Conservation (phyloP, 2,888 invertebrate genomes). For the Erpobdella octoculata region DNA sequence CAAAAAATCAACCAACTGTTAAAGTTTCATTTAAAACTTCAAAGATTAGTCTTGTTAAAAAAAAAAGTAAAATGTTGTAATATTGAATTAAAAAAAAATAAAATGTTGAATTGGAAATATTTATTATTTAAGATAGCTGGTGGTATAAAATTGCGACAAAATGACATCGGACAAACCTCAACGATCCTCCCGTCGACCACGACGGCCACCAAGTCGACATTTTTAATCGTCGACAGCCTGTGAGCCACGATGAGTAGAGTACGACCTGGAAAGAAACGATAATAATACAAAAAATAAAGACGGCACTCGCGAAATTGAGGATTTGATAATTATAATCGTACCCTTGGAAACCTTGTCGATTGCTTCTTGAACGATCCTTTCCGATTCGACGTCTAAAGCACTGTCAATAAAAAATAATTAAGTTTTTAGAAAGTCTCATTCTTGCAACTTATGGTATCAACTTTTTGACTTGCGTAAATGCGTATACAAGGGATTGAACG, state of each 20-base stretch:
- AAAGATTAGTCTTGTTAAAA: too few relatives aligned
- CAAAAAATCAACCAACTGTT: not conserved
- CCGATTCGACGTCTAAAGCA: conserved; percentile 84
- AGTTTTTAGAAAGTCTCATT: too few relatives aligned
- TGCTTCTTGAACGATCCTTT: conserved; percentile 79
- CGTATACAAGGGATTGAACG: too few relatives aligned
- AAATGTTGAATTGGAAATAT: not conserved
- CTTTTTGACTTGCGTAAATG: too few relatives aligned
- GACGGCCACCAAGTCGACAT: conserved; percentile 85
- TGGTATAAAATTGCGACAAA: not conserved
- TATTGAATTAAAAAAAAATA: not conserved
- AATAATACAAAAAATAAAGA: not conserved
- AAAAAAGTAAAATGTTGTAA: not conserved
- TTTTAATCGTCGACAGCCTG: conserved; percentile 78
- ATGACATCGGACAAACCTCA: conserved; percentile 46
- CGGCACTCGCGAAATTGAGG: not conserved
- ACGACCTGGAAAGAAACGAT: conserved; percentile 56
- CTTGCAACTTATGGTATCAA: too few relatives aligned
- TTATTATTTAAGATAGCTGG: not conserved
- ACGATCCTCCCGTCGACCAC: conserved; percentile 65
- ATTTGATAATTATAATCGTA: conserved; percentile 28
- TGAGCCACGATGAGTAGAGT: conserved; percentile 94
- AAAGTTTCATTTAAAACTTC: too few relatives aligned
- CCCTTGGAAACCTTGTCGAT: conserved; percentile 71
- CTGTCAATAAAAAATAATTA: conserved; percentile 54